Conservation (phyloP, 2,797 vertebrate genomes). For the Chaetodon trifasciatus region DNA sequence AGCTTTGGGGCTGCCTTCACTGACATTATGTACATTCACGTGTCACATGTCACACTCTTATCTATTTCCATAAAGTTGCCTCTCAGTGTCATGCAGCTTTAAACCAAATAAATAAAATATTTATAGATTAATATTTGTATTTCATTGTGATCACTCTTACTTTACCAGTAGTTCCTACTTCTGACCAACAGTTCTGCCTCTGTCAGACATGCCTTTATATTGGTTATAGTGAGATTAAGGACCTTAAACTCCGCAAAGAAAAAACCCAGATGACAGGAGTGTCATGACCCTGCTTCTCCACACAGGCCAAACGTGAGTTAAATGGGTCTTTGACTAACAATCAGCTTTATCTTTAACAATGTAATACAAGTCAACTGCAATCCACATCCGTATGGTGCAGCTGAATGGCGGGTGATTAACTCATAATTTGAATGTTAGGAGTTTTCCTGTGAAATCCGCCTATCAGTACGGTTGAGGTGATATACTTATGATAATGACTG, state of each 20-base stretch:
- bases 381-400: not conserved
- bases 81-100: not conserved
- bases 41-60: not conserved
- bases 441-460: conserved; percentile 41
- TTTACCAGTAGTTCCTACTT: not conserved
- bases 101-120: not conserved
- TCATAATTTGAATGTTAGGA: conserved; percentile 68
- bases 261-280: not conserved
- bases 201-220: not conserved
- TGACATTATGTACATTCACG: too few species aligned
- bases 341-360: conserved; percentile 47
- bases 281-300: not conserved
- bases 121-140: not conserved
- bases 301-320: not conserved
- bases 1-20: not conserved
- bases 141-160: not conserved
- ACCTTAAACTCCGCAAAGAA: too few species aligned
- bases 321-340: conserved; percentile 29
- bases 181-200: not conserved
- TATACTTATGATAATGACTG: not conserved
- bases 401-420: conserved; percentile 58
- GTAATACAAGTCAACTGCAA: conserved; percentile 18
- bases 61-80: not conserved
- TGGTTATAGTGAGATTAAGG: too few species aligned
- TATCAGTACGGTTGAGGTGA: conserved; percentile 18